Percentiles rank a stretch among this genome's conserved stretches.
These are phyloP conservation scores for Festucalex cinctus DNA, from an alignment of 2,113 vertebrate genomes.

Conservation along the genomic window DNA sequence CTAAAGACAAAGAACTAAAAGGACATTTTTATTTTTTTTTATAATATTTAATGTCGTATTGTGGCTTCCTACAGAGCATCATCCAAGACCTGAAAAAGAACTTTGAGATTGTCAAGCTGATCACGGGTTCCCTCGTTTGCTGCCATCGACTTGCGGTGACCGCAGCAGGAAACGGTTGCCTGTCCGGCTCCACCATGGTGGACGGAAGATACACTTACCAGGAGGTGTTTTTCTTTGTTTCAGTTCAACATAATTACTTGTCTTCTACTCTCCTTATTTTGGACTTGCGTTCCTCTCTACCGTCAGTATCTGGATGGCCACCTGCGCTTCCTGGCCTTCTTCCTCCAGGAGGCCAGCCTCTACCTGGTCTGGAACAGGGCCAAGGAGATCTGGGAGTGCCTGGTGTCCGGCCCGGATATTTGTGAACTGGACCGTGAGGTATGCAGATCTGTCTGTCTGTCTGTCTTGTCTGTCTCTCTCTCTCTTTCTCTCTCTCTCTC, in stretches of 20 bases:
- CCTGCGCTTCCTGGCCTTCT: constrained; percentile 98
- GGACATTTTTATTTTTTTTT: neutral
- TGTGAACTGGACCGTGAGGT: constrained; percentile 97
- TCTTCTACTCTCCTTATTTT: neutral
- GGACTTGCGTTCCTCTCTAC: constrained; percentile 14
- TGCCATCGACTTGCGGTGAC: constrained; percentile 90
- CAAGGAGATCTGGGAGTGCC: constrained; percentile 97
- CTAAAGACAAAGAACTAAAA: too few species aligned
- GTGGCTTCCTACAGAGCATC: constrained; percentile 79
- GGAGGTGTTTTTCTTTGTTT: constrained; percentile 68
- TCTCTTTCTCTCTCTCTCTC: too few species aligned
- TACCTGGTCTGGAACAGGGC: constrained; percentile 98
- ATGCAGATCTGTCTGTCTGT: too few species aligned
- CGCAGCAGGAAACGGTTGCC: constrained; percentile 81
- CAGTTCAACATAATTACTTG: neutral
- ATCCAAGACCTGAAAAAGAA: constrained; percentile 99
- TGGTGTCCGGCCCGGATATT: constrained; percentile 92
- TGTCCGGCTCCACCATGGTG: constrained; percentile 83
- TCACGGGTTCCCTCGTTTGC: constrained; percentile 91
- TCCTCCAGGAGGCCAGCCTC: constrained; percentile 97
- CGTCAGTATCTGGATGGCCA: constrained; percentile 94
- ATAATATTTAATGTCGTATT: neutral
- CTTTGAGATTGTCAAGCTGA: constrained; percentile 97
- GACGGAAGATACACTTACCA: constrained; percentile 95
- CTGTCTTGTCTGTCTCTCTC: too few species aligned